Percentiles rank a stretch among this genome's conserved stretches.
Conservation (phyloP, 2,888 invertebrate species). For the Rhodophaea formosa region DNA sequence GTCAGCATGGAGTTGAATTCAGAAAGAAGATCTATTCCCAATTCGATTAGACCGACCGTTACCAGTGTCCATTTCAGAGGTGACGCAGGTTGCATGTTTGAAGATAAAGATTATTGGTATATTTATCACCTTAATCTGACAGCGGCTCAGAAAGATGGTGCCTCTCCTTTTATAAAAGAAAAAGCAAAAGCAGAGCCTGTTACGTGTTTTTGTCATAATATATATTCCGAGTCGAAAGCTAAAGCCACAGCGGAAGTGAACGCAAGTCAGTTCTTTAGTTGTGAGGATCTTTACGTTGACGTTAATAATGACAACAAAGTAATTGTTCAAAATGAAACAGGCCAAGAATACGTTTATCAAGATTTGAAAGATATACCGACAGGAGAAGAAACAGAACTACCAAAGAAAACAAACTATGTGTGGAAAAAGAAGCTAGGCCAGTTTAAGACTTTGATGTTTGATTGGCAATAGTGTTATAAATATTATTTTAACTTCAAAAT, state of each 20-base stretch:
- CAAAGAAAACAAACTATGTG: slow-evolving; percentile 24
- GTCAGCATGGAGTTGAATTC: slow-evolving; percentile 22
- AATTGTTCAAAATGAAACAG: not conserved
- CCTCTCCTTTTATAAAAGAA: slow-evolving; percentile 49
- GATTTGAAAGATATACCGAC: not conserved
- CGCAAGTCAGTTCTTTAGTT: slow-evolving; percentile 44
- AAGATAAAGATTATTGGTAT: slow-evolving; percentile 42
- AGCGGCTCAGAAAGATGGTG: slow-evolving; percentile 33
- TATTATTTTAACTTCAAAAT: not conserved
- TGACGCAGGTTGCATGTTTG: slow-evolving; percentile 48
- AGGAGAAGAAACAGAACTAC: not conserved
- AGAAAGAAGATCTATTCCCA: slow-evolving; percentile 34
- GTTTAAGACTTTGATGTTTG: slow-evolving; percentile 45
- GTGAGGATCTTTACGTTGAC: slow-evolving; percentile 40
- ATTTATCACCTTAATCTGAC: slow-evolving; percentile 49
- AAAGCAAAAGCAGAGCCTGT: slow-evolving; percentile 42
- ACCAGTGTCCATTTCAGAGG: slow-evolving; percentile 50
- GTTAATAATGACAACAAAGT: slow-evolving; percentile 24
- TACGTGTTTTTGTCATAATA: slow-evolving; percentile 56
- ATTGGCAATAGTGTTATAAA: slow-evolving; percentile 36
- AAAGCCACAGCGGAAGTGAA: not conserved
- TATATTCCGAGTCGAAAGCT: slow-evolving; percentile 27
- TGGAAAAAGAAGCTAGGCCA: slow-evolving; percentile 51
- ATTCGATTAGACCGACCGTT: slow-evolving; percentile 23
- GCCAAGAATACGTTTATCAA: slow-evolving; percentile 2